phyloP scores from a whole-genome alignment of 2,797 vertebrate species.

The Graptemys geographica region DNA sequence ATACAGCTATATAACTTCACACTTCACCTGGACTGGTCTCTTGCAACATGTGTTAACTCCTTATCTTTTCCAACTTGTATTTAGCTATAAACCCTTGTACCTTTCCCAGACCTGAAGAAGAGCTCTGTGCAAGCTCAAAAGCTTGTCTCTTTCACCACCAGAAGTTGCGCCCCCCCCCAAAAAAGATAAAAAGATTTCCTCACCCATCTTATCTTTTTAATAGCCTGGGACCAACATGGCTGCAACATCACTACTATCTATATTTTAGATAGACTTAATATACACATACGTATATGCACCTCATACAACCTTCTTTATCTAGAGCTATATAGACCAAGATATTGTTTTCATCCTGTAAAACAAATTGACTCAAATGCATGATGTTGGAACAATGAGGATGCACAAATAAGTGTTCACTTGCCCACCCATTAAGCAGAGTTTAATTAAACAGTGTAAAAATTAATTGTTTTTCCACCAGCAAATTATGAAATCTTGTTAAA shows the following conservation, averaged over 20 bases:
- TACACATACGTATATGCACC: not conserved
- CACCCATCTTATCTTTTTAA: too few relatives aligned
- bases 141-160: too few relatives aligned
- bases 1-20: too few relatives aligned
- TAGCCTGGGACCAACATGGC: not conserved
- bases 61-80: too few relatives aligned
- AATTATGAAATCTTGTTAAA: not conserved
- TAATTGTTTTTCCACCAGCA: constrained; percentile 42
- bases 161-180: too few relatives aligned
- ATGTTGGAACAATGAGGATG: constrained; percentile 42
- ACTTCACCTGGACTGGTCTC: too few relatives aligned
- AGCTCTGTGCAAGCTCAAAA: too few relatives aligned
- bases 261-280: not conserved
- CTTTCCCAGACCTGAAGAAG: too few relatives aligned
- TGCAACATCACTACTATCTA: not conserved
- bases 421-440: constrained; percentile 60
- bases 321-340: not conserved
- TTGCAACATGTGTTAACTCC: too few relatives aligned
- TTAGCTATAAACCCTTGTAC: too few relatives aligned
- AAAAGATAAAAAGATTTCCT: too few relatives aligned
- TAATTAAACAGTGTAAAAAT: constrained; percentile 67
- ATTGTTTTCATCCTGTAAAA: constrained; percentile 26
- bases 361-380: constrained; percentile 45
- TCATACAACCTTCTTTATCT: not conserved
- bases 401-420: constrained; percentile 34